Evolutionary conservation across 2,113 vertebrate species (phyloP).

Genomic region (Campylorhamphus procurvoides): DNA sequence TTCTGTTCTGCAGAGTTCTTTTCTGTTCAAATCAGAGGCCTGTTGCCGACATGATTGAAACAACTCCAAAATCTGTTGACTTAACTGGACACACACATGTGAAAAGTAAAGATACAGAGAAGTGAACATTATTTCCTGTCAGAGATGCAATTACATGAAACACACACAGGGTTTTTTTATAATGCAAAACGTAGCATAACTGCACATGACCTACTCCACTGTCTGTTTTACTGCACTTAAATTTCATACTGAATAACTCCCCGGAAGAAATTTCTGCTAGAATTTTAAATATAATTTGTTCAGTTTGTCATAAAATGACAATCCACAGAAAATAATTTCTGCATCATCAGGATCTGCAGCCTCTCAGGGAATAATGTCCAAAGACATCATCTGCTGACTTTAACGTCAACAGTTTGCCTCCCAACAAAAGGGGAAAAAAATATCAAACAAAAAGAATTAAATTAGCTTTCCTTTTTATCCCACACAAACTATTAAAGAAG

Average conservation of each 20-base stretch:
- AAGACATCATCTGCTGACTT: neutral
- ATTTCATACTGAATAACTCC: neutral
- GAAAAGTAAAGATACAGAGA: conserved; percentile 32
- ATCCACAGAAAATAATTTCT: neutral
- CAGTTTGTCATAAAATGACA: neutral
- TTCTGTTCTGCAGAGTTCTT: conserved; percentile 84
- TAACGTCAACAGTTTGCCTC: neutral
- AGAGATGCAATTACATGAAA: neutral
- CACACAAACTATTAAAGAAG: neutral
- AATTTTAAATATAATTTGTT: neutral
- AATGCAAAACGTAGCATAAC: neutral
- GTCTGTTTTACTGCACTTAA: neutral
- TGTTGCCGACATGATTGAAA: conserved; percentile 89
- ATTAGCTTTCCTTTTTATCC: neutral
- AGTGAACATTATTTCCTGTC: neutral
- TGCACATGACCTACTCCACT: neutral
- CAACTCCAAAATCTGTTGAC: conserved; percentile 87
- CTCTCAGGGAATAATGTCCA: neutral
- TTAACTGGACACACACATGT: conserved; percentile 78
- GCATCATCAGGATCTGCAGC: neutral
- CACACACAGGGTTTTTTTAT: neutral
- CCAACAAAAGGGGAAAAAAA: neutral
- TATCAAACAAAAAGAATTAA: neutral
- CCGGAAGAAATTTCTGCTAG: neutral
- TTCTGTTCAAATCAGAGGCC: conserved; percentile 84